Base-by-base conservation (phyloP, 2,888 invertebrate genomes). In the Brassicogethes aeneus region DNA sequence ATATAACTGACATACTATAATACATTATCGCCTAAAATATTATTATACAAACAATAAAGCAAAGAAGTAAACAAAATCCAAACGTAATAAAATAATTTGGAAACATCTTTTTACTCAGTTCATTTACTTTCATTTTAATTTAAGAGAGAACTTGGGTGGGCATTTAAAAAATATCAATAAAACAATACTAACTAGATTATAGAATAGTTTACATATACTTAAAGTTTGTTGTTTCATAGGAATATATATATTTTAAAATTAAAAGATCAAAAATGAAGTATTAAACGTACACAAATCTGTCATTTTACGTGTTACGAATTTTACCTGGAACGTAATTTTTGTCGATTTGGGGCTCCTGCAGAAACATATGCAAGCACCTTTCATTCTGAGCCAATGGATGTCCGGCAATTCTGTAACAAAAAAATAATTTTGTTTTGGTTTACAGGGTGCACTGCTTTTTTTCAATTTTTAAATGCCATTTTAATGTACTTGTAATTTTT, bases 311-410 rank as follows among this genome's bases (percentile, higher is more conserved):
- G 76, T 91, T 94, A 66, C 95, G 79, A 70, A 99, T 97, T 75
- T 99, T 97, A 59, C 99, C 99, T 57, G 99, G 99, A 54, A 97
- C 93, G 71, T 99, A 99, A 75, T 94, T 97, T 76, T 93, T 95
- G 73, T 99, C 97, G 69, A 99, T 97, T 61, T 85, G 82, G 37
- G 87, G 86, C 62, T 97, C 97, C 70, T 97, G 96, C 50, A 99
- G 80, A 75, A 99, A 99, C 91, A 99, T 97, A 71, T 99, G 99
- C 62, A 99, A 81, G 73, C 97, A 99, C 64, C 92, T 80, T 73
- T 99, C 97, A 69, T 97, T 97, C 74, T 99, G 97, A 44, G 97
- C 97, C 64, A 97, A 72, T 2, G 97, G 97, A 72, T 99, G 97
- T 42, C 97, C 97, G 38, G 96, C 96, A 65, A 99, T 94, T 77